phyloP scores from a whole-genome alignment of 1,140 invertebrate species.

The Drosophila athabasca region DNA sequence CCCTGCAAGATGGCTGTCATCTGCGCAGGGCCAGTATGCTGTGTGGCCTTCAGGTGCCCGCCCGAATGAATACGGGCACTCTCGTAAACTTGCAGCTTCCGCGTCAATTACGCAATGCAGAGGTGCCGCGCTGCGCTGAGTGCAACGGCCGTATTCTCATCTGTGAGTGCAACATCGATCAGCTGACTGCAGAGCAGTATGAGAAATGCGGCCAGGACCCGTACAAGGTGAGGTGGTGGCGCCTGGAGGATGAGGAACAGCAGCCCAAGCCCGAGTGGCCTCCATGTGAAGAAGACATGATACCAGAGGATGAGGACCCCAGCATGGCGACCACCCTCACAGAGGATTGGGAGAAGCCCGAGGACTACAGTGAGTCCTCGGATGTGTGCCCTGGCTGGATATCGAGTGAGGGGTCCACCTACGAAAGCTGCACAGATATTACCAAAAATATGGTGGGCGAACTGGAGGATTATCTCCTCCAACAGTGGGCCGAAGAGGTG shows the following conservation, averaged over 20 bases:
- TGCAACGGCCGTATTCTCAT: constrained; percentile 45
- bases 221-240: too few relatives aligned
- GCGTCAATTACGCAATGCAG: too few relatives aligned
- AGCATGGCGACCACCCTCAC: too few relatives aligned
- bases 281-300: too few relatives aligned
- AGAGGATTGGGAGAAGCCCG: too few relatives aligned
- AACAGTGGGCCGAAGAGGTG: constrained; percentile 22
- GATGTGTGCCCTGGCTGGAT: constrained; percentile 27
- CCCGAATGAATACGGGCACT: constrained; percentile 6
- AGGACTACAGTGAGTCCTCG: constrained; percentile 41
- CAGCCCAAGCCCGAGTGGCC: too few relatives aligned
- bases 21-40: constrained; percentile 54
- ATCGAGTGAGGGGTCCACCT: too few relatives aligned
- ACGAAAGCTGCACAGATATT: neutral
- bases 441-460: constrained; percentile 23
- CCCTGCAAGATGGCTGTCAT: constrained; percentile 2
- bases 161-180: constrained; percentile 57
- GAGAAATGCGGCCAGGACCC: too few relatives aligned
- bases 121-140: constrained; percentile 40
- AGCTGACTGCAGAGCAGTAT: constrained; percentile 56
- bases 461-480: constrained; percentile 47
- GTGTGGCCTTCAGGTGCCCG: constrained; percentile 63
- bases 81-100: constrained; percentile 10
- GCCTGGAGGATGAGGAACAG: too few relatives aligned
- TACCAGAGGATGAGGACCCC: neutral